Percentiles rank a stretch among this genome's conserved stretches.
phyloP scores from a whole-genome alignment of 2,888 invertebrate genomes.

The Chrysomela aeneicollis region DNA sequence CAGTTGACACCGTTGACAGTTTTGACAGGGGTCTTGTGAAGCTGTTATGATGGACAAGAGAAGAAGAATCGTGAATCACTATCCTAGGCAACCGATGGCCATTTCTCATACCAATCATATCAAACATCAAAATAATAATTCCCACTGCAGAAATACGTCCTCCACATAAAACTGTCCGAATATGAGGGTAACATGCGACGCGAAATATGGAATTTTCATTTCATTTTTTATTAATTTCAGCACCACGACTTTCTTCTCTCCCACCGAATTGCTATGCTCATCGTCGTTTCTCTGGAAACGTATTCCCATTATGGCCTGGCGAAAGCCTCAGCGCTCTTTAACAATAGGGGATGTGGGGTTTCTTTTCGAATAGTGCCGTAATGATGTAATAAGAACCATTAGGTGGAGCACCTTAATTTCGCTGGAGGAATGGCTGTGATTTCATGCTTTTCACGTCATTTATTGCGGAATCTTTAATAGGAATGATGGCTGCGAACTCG shows the following conservation, averaged over 20 bases:
- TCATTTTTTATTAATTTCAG: not conserved
- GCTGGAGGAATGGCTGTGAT: conserved; percentile 36
- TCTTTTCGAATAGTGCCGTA: conserved; percentile 40
- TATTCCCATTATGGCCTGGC: conserved; percentile 22
- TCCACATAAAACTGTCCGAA: no score
- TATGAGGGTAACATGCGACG: no score
- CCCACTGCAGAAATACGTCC: no score
- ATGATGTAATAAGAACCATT: conserved; percentile 43
- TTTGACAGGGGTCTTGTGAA: no score
- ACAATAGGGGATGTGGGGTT: conserved; percentile 38
- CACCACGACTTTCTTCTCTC: not conserved
- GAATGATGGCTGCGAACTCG: conserved; percentile 33
- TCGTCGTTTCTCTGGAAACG: conserved; percentile 22
- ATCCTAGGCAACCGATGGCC: no score
- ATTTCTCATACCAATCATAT: no score
- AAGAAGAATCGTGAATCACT: no score
- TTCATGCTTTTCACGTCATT: conserved; percentile 38
- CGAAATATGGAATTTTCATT: no score
- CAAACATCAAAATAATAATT: no score
- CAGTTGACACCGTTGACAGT: no score
- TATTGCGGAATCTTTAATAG: conserved; percentile 35
- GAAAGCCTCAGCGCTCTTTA: conserved; percentile 22
- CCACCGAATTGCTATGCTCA: not conserved
- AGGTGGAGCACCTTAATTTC: conserved; percentile 41
- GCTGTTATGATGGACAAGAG: no score